Conservation (phyloP, 2,888 invertebrate genomes). For the Oligia latruncula region DNA sequence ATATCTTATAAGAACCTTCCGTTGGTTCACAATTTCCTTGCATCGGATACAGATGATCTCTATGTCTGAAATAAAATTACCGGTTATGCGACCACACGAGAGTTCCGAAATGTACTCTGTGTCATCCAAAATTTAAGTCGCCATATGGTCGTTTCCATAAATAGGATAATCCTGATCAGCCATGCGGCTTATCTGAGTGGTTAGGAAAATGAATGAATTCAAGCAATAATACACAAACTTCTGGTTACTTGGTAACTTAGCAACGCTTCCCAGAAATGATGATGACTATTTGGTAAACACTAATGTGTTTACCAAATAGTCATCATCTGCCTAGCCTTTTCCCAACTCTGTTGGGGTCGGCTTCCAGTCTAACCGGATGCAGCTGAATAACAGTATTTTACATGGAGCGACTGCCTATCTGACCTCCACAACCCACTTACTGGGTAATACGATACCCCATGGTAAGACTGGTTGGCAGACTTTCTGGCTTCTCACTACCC, state of each 20-base stretch:
- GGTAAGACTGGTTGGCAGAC: no score
- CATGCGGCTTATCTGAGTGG: conserved; percentile 2
- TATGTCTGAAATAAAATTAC: conserved; percentile 11
- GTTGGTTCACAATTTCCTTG: background rate
- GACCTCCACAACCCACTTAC: no score
- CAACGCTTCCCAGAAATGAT: conserved; percentile 33
- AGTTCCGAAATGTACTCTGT: conserved; percentile 21
- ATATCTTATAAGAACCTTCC: background rate
- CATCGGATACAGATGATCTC: background rate
- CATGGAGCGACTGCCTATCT: no score
- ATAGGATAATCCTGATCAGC: conserved; percentile 48
- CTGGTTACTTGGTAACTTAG: background rate
- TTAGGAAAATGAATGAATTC: conserved; percentile 32
- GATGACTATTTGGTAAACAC: no score
- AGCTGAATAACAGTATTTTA: no score
- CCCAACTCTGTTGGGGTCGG: no score
- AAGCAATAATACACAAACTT: conserved; percentile 27
- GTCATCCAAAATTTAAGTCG: conserved; percentile 40
- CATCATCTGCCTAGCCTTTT: no score
- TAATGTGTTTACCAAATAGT: background rate
- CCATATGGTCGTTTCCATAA: conserved; percentile 12
- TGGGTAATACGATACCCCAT: no score
- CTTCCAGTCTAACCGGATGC: no score
- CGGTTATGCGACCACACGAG: conserved; percentile 29
- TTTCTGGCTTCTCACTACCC: no score